phyloP scores from a whole-genome alignment of 2,888 invertebrate genomes.

The Cremastobaeus sp. region DNA sequence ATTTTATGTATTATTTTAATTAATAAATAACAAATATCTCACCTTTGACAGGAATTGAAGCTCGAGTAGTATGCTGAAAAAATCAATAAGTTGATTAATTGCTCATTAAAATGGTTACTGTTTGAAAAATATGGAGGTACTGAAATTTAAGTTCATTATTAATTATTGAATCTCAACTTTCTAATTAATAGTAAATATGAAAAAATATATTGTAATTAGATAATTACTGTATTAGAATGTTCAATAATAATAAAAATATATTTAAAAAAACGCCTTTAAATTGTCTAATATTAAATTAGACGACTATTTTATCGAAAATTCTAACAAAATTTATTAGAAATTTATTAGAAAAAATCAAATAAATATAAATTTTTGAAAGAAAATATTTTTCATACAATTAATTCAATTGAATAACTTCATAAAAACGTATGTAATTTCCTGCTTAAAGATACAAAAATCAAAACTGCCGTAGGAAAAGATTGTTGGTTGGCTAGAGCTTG shows the following conservation, averaged over 20 bases:
- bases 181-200: not conserved
- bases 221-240: not conserved
- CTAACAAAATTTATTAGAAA: slow-evolving; percentile 29
- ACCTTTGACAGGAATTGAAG: slow-evolving; percentile 77
- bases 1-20: too few relatives aligned
- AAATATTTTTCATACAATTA: too few relatives aligned
- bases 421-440: too few relatives aligned
- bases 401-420: too few relatives aligned
- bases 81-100: too few relatives aligned
- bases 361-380: slow-evolving; percentile 5
- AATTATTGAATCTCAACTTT: too few relatives aligned
- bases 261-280: slow-evolving; percentile 8
- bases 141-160: slow-evolving; percentile 3
- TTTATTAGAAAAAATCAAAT: not conserved
- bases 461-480: too few relatives aligned
- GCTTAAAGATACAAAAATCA: too few relatives aligned
- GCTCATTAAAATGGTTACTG: not conserved
- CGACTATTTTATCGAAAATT: slow-evolving; percentile 54
- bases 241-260: not conserved
- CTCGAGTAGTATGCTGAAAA: slow-evolving; percentile 76
- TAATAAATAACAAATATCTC: slow-evolving; percentile 58
- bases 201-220: not conserved
- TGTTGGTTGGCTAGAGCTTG: too few relatives aligned
- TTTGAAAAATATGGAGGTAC: not conserved
- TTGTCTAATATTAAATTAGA: not conserved